Evolutionary conservation across 2,888 invertebrate genomes (phyloP), one percentile per base, ranked within the genome.

Genomic region (Oconnorella tubifera): DNA sequence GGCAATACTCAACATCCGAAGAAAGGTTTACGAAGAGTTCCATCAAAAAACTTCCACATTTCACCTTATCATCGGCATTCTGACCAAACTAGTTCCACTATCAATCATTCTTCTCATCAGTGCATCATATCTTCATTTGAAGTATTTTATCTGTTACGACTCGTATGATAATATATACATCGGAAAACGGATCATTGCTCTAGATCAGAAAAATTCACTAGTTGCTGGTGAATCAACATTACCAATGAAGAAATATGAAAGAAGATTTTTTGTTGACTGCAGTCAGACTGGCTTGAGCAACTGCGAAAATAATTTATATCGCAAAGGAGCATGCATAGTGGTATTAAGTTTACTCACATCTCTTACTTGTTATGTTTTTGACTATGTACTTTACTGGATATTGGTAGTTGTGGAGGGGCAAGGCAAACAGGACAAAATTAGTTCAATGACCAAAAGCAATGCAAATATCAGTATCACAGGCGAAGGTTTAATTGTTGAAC

Each of bases 111-210:
- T 68, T 19, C 65, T 73, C 2, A 55, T 71, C 49, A 60, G 67
- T 50, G 68, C 64, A 28, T 50, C 69, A 25, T 70, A 69, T 60
- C 23, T 59, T 3, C 67, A 73, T 62, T 53, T 73, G 32, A 69
- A 71, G 33, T 70, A 72, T 59, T 77, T 75, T 64, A 68, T 74
- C 29, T 70, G 71, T 10, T 73, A 72, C 60, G 76, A 76, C 60
- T 70, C 71, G 1, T 77, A 72, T 56, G 77, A 78, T 64, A 77
- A 78, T 60, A 66, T 72, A 25, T 78, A 77, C 68, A 73, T 78
- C 50, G 74, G 75, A 2, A 63, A 63, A 3, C 66, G 68, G 32
- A 75, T 77, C 58, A 66, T 61, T 19, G 55, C 63, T 19, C 58
- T 76, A 19, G 77, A 78, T 57, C 62, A 68, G 49, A 65, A 70